phyloP scores from a whole-genome alignment of 1,140 invertebrate genomes.

The Ruditapes philippinarum region DNA sequence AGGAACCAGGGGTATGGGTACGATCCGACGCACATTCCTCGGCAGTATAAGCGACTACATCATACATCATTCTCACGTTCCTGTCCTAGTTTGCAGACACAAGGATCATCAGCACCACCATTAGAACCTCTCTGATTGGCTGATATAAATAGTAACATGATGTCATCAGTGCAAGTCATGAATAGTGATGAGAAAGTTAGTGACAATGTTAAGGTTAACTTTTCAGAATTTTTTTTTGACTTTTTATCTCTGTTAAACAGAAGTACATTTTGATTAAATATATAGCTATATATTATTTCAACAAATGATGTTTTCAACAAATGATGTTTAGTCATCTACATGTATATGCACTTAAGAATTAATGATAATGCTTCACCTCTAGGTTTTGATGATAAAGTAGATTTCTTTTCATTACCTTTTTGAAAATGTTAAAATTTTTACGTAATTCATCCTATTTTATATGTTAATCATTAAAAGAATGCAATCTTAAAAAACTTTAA shows the following conservation, averaged over 20 bases:
- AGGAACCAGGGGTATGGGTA: constrained; percentile 83
- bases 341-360: too few relatives aligned
- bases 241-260: not conserved
- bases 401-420: too few relatives aligned
- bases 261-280: too few relatives aligned
- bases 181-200: not conserved
- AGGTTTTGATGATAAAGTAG: too few relatives aligned
- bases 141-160: constrained; percentile 37
- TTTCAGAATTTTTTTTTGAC: not conserved
- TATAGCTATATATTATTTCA: too few relatives aligned
- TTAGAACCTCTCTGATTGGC: constrained; percentile 10
- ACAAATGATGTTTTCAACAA: too few relatives aligned
- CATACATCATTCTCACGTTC: constrained; percentile 83
- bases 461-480: too few relatives aligned
- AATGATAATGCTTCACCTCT: too few relatives aligned
- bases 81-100: constrained; percentile 73
- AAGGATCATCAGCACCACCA: constrained; percentile 20
- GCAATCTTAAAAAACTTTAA: too few relatives aligned
- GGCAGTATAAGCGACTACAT: constrained; percentile 85
- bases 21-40: constrained; percentile 81
- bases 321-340: too few relatives aligned
- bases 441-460: too few relatives aligned
- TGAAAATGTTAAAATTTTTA: too few relatives aligned
- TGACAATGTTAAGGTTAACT: not conserved
- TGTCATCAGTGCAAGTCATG: not conserved